Conservation (phyloP, 2,113 vertebrate genomes). For the Gnathonemus echidnorhynchus region DNA sequence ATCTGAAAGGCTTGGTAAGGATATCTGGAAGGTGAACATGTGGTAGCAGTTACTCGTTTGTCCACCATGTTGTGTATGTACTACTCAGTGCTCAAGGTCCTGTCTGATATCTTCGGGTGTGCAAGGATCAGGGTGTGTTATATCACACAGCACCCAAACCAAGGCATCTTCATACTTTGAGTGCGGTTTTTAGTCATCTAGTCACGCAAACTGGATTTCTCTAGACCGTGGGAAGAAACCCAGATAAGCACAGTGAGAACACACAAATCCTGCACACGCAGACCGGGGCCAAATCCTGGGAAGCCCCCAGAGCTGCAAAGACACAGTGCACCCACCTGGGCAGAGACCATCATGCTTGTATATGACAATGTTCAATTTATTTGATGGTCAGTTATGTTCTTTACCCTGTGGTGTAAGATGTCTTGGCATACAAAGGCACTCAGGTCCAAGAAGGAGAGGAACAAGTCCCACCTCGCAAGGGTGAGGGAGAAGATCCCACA, state of each 20-base stretch:
- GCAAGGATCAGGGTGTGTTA: background rate
- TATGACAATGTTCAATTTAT: background rate
- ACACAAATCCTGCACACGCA: background rate
- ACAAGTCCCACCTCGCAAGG: background rate
- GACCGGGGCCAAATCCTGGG: background rate
- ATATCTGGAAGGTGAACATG: background rate
- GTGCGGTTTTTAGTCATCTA: background rate
- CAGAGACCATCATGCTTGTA: background rate
- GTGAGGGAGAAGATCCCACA: background rate
- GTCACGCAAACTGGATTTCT: background rate
- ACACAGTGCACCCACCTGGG: background rate
- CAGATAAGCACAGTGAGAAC: background rate
- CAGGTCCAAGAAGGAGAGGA: slow-evolving; percentile 28
- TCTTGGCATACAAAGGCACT: slow-evolving; percentile 7
- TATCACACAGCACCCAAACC: background rate
- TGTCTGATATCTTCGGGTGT: background rate
- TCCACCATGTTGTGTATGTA: background rate
- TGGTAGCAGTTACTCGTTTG: background rate
- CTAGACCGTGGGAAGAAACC: background rate
- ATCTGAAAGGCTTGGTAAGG: background rate
- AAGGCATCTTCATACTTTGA: background rate
- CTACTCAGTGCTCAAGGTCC: background rate
- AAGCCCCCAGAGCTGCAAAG: background rate
- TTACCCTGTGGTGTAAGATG: background rate
- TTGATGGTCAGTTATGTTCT: background rate